Conservation (phyloP, 2,888 invertebrate genomes). For the Drosophila meridiana region DNA sequence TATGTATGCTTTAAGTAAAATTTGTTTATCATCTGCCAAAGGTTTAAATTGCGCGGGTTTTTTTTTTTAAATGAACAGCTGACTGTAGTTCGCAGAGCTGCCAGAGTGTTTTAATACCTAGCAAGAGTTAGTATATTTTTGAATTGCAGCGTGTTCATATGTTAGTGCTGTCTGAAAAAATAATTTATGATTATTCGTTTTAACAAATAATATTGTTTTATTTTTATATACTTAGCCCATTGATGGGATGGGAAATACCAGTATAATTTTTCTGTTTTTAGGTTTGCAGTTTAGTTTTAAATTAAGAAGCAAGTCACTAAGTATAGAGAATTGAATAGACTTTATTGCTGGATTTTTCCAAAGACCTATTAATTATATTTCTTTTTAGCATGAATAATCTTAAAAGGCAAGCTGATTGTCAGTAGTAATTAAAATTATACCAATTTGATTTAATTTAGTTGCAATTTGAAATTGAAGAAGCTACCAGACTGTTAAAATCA, state of each 20-base stretch:
- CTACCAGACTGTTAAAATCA: slow-evolving; percentile 30
- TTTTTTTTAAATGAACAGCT: not conserved
- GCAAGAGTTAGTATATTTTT: not conserved
- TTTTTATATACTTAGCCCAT: too few relatives aligned
- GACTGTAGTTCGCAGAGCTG: not conserved
- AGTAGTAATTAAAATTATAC: not conserved
- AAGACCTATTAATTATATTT: not conserved
- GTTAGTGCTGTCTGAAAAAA: not conserved
- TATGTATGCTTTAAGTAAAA: too few relatives aligned
- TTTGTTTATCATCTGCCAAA: not conserved
- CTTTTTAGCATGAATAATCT: not conserved
- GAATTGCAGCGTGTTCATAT: not conserved
- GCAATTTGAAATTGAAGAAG: not conserved
- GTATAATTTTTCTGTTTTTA: too few relatives aligned
- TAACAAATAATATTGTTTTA: too few relatives aligned
- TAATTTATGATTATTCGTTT: too few relatives aligned
- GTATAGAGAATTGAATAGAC: too few relatives aligned
- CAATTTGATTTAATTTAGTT: not conserved
- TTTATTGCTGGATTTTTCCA: not conserved
- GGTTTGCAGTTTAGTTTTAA: too few relatives aligned
- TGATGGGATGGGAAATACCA: too few relatives aligned
- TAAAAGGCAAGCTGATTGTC: not conserved
- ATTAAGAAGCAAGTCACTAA: too few relatives aligned
- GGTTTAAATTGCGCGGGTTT: not conserved
- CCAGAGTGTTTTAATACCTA: not conserved